Conservation (phyloP, 2,888 invertebrate species). For the Syrista parreyssii region DNA sequence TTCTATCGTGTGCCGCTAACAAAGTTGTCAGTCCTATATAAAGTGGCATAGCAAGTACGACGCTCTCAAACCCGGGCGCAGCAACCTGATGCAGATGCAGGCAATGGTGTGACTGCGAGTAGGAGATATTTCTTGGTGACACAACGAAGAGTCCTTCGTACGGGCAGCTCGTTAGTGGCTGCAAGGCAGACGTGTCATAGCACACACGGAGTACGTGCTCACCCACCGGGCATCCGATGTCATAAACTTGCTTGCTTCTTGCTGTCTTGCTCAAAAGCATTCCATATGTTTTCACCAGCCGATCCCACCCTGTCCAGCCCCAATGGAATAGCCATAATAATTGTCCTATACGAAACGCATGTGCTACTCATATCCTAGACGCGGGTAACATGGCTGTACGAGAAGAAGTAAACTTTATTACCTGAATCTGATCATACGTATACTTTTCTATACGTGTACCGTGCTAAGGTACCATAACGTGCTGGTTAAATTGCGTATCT, state of each 20-base stretch:
- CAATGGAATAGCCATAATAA: not conserved
- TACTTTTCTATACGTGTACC: not conserved
- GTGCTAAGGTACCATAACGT: not conserved
- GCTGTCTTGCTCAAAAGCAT: constrained; percentile 14
- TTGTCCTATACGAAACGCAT: not conserved
- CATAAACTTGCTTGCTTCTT: constrained; percentile 32
- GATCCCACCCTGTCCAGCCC: not conserved
- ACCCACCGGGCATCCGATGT: constrained; percentile 37
- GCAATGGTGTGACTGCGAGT: constrained; percentile 29
- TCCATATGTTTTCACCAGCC: constrained; percentile 7
- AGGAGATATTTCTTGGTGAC: constrained; percentile 51
- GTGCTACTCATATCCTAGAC: not conserved
- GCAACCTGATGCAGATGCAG: constrained; percentile 39
- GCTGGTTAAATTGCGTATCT: not conserved
- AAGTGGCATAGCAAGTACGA: constrained; percentile 16
- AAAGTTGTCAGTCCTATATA: constrained; percentile 49
- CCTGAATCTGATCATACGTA: not conserved
- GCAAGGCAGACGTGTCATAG: constrained; percentile 37
- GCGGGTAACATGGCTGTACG: not conserved
- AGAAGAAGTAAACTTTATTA: not conserved
- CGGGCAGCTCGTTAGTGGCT: constrained; percentile 50
- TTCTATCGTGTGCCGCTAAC: constrained; percentile 48
- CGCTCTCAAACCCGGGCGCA: constrained; percentile 11
- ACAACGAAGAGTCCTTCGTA: constrained; percentile 32
- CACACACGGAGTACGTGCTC: constrained; percentile 28